phyloP scores from a whole-genome alignment of 1,140 invertebrate genomes.

The Drosophila sp. region DNA sequence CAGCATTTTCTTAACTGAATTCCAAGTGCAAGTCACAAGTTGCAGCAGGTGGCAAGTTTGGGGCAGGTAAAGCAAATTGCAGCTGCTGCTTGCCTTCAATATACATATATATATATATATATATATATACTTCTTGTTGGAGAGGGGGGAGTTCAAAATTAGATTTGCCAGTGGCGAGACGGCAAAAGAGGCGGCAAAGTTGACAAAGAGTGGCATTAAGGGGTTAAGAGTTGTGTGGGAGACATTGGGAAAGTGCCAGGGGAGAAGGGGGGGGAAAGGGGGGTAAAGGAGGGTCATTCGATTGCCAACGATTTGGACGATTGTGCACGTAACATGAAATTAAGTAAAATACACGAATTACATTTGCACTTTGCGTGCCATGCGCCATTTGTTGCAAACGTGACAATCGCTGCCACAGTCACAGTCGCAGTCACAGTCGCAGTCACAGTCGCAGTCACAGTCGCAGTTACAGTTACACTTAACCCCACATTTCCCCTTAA shows the following conservation, averaged over 20 bases:
- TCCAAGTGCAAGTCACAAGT: constrained; percentile 16
- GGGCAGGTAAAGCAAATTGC: constrained; percentile 28
- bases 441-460: constrained; percentile 7
- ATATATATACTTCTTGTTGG: no score
- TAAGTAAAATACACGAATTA: constrained; percentile 83
- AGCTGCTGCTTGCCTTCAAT: constrained; percentile 4
- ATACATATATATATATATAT: no score
- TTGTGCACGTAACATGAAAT: constrained; percentile 81
- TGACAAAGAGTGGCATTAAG: no score
- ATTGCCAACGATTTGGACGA: constrained; percentile 73
- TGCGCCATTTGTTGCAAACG: constrained; percentile 81
- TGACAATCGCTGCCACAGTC: constrained; percentile 64
- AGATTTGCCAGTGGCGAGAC: neutral
- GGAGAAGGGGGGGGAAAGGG: no score
- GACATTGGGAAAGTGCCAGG: neutral
- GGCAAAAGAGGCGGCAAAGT: no score
- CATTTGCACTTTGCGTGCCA: constrained; percentile 82
- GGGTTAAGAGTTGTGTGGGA: neutral
- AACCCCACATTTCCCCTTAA: neutral
- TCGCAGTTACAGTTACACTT: constrained; percentile 21
- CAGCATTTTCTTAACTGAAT: constrained; percentile 9
- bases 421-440: constrained; percentile 16
- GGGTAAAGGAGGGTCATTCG: constrained; percentile 24
- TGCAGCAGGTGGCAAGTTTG: constrained; percentile 5
- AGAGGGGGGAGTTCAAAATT: no score